Percentiles rank a stretch among this genome's conserved stretches.
Conservation (phyloP, 2,888 invertebrate species). For the Coremacera marginata region DNA sequence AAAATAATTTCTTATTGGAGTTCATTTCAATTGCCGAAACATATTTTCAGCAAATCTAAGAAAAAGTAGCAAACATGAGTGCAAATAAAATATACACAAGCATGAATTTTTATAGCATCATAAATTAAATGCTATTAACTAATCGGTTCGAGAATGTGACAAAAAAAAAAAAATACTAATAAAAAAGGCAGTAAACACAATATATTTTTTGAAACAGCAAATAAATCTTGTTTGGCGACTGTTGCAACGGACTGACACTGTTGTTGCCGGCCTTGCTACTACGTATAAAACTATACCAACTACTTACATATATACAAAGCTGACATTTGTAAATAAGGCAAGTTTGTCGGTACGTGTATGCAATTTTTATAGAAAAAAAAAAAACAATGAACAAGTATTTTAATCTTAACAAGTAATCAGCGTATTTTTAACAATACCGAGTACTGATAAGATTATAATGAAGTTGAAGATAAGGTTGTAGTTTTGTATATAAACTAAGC, state of each 20-base stretch:
- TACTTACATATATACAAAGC: background rate
- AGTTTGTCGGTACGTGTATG: background rate
- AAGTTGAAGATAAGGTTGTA: background rate
- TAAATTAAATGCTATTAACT: slow-evolving; percentile 15
- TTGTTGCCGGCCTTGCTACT: too few species aligned
- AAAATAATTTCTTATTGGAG: too few species aligned
- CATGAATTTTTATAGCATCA: slow-evolving; percentile 2
- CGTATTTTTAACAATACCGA: slow-evolving; percentile 8
- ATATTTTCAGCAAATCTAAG: background rate
- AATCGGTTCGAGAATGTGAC: slow-evolving; percentile 3
- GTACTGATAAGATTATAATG: slow-evolving; percentile 24
- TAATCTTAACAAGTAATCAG: background rate
- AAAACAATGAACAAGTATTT: background rate
- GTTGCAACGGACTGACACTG: background rate
- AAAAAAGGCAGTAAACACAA: background rate
- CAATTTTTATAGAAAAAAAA: background rate
- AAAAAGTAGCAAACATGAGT: background rate
- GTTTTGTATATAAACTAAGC: background rate
- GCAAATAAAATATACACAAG: background rate
- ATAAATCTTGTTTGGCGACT: background rate
- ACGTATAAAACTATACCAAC: background rate
- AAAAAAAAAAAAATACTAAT: background rate
- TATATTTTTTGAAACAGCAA: background rate
- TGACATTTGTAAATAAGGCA: background rate
- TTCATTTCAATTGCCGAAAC: background rate